A percentile compares a stretch with the other conserved stretches of the same genome.
Conservation (phyloP, 1,140 invertebrate species). For the Neodiprion pinetum region DNA sequence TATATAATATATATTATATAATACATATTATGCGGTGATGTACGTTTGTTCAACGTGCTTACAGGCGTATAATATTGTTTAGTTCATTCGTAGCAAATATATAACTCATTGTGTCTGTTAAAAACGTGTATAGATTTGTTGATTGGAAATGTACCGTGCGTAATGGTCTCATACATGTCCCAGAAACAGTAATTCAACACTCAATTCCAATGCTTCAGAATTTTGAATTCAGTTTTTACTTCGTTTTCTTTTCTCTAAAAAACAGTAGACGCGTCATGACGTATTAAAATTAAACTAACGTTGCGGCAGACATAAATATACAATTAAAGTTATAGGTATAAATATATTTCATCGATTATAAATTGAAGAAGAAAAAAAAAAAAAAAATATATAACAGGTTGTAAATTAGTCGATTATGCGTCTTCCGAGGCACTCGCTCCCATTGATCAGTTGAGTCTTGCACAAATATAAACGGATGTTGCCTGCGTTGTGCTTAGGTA, state of each 20-base stretch:
- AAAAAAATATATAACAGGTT: constrained; percentile 20
- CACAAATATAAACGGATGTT: constrained; percentile 19
- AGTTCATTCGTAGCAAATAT: constrained; percentile 2
- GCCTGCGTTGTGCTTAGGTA: constrained; percentile 29
- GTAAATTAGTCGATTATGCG: constrained; percentile 19
- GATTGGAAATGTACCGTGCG: background rate
- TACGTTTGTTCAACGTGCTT: background rate
- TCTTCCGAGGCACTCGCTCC: constrained; percentile 9
- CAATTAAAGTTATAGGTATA: background rate
- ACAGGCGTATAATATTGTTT: background rate
- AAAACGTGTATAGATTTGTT: constrained; percentile 15
- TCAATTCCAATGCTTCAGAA: constrained; percentile 19
- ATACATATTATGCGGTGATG: background rate
- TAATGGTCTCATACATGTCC: constrained; percentile 12
- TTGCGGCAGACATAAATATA: background rate
- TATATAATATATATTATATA: constrained; percentile 11
- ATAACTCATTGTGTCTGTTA: constrained; percentile 9
- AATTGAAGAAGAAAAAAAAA: background rate
- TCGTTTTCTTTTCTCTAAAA: background rate
- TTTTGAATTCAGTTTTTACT: background rate
- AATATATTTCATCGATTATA: background rate
- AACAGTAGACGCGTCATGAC: constrained; percentile 30
- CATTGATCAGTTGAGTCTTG: constrained; percentile 8
- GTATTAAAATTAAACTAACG: background rate
- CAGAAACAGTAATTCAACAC: constrained; percentile 14